phyloP scores from a whole-genome alignment of 2,888 invertebrate species.

The Pollenia labialis region DNA sequence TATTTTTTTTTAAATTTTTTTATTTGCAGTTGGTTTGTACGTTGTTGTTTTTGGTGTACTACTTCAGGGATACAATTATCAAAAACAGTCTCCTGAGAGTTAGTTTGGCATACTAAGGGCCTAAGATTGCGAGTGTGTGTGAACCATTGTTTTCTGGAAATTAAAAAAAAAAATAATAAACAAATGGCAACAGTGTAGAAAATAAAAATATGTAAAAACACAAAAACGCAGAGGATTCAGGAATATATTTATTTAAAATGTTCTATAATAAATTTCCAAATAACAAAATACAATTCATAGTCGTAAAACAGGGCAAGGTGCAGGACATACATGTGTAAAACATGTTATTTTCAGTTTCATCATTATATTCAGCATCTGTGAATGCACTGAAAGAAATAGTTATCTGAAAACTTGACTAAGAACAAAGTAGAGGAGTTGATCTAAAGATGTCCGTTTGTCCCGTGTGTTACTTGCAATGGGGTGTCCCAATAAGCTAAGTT shows the following conservation, averaged over 20 bases:
- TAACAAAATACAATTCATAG: slow-evolving; percentile 72
- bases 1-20: slow-evolving; percentile 24
- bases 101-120: slow-evolving; percentile 41
- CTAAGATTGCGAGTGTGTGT: slow-evolving; percentile 38
- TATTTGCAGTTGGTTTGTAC: slow-evolving; percentile 40
- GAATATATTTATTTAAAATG: slow-evolving; percentile 48
- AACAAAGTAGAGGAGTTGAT: no score
- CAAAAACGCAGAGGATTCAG: slow-evolving; percentile 8
- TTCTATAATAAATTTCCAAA: slow-evolving; percentile 72
- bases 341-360: slow-evolving; percentile 69
- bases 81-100: slow-evolving; percentile 67
- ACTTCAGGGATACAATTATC: slow-evolving; percentile 71
- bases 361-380: slow-evolving; percentile 60
- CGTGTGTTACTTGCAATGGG: no score
- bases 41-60: slow-evolving; percentile 43
- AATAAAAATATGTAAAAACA: background rate
- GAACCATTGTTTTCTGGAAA: slow-evolving; percentile 64
- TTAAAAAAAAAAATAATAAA: background rate
- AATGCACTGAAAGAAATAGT: slow-evolving; percentile 52
- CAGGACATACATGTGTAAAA: slow-evolving; percentile 73
- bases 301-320: slow-evolving; percentile 73
- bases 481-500: no score
- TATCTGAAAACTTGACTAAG: background rate
- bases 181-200: background rate
- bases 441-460: no score